Percentiles rank a stretch among this genome's conserved stretches.
These are phyloP conservation scores for Drosophila formosana DNA, from an alignment of 2,888 invertebrate species.

Conservation along the genomic window DNA sequence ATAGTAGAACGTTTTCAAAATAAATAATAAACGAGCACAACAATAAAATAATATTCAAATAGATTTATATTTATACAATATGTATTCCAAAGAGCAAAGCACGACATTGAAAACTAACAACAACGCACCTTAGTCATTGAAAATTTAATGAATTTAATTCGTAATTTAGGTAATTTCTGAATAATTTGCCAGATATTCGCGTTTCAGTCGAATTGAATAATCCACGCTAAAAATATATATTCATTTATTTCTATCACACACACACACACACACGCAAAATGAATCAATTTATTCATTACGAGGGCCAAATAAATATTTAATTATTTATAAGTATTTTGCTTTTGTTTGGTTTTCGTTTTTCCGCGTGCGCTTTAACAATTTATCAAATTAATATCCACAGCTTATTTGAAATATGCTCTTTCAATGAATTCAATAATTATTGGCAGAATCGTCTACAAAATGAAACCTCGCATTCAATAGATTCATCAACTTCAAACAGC, in stretches of 20 bases:
- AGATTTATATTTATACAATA: background rate
- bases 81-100: slow-evolving; percentile 33
- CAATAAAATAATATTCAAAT: slow-evolving; percentile 4
- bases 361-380: slow-evolving; percentile 6
- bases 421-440: background rate
- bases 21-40: slow-evolving; percentile 8
- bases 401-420: slow-evolving; percentile 2
- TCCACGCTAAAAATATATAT: background rate
- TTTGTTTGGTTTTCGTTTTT: background rate
- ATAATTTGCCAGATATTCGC: background rate
- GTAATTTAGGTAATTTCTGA: slow-evolving; percentile 7
- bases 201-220: background rate
- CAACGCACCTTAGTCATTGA: slow-evolving; percentile 39
- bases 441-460: background rate
- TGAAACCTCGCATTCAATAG: background rate
- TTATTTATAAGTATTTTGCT: slow-evolving; percentile 3
- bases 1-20: slow-evolving; percentile 19
- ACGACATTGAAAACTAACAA: slow-evolving; percentile 39
- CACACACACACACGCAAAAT: background rate
- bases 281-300: slow-evolving; percentile 21
- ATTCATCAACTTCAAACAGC: background rate
- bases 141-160: slow-evolving; percentile 26
- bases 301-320: slow-evolving; percentile 14
- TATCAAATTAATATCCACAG: slow-evolving; percentile 4
- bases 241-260: slow-evolving; percentile 6